These are phyloP conservation scores for Peucedramus taeniatus DNA, from an alignment of 2,113 vertebrate genomes.

Conservation along the genomic window DNA sequence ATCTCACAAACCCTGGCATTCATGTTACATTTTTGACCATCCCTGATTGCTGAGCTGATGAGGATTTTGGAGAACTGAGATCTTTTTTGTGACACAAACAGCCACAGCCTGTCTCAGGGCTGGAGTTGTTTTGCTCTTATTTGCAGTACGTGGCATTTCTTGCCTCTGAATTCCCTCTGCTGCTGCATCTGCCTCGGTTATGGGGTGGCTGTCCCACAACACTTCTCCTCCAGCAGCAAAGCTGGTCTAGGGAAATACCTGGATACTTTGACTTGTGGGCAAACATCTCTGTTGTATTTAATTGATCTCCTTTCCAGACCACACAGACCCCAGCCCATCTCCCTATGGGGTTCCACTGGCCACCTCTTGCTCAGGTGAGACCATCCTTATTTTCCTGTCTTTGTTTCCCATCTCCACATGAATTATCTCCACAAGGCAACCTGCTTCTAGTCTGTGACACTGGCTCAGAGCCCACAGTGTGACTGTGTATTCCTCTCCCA, in stretches of 20 bases:
- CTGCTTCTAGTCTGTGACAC: not conserved
- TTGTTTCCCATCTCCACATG: not conserved
- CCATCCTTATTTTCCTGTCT: not conserved
- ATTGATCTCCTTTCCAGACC: not conserved
- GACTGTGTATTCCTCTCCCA: not conserved
- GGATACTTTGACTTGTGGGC: not conserved
- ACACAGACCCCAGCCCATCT: accelerated
- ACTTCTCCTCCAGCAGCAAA: not conserved
- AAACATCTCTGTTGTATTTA: not conserved
- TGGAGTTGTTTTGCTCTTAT: not conserved
- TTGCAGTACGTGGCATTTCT: not conserved
- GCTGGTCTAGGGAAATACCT: not conserved
- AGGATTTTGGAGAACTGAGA: not conserved
- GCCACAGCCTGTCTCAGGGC: not conserved
- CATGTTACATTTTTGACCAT: accelerated
- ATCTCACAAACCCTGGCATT: not conserved
- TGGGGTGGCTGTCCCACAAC: not conserved
- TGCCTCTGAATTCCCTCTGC: not conserved
- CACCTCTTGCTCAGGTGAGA: not conserved
- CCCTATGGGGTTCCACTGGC: not conserved
- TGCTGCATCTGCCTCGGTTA: not conserved
- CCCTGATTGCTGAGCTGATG: not conserved
- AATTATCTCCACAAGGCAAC: not conserved
- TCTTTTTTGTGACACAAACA: not conserved
- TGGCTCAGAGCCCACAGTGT: not conserved